A percentile compares a stretch with the other conserved stretches of the same genome.
phyloP scores from a whole-genome alignment of 2,113 vertebrate species.

The Naja naja region DNA sequence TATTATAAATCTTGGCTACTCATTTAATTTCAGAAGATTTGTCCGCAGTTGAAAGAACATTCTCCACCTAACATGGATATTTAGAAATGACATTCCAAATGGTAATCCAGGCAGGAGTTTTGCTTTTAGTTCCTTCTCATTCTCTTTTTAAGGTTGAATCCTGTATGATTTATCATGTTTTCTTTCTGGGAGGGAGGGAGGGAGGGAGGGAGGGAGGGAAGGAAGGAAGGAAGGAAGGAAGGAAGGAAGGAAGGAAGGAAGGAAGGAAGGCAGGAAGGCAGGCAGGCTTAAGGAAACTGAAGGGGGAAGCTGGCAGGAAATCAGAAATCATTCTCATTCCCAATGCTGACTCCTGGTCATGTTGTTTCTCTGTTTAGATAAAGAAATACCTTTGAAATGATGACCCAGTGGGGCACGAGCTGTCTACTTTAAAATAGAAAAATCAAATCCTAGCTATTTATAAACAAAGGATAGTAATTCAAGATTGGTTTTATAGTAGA shows the following conservation, averaged over 20 bases:
- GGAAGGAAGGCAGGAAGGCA: neutral
- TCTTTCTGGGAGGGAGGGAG: neutral
- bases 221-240: neutral
- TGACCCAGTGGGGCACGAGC: neutral
- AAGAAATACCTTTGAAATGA: neutral
- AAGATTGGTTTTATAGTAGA: neutral
- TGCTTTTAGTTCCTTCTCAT: neutral
- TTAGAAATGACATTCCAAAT: neutral
- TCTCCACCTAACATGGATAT: neutral
- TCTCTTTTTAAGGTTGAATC: neutral
- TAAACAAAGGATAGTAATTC: neutral
- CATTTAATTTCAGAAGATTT: neutral
- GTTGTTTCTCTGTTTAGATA: neutral
- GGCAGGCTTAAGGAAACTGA: neutral
- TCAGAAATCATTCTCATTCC: neutral
- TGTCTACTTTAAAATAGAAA: neutral
- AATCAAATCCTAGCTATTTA: neutral
- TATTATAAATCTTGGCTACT: neutral
- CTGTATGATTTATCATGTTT: neutral
- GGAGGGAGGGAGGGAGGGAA: too few species aligned
- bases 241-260: too few species aligned
- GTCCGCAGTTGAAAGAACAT: neutral
- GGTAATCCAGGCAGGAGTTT: neutral
- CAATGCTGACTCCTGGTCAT: neutral
- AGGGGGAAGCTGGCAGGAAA: neutral